Base-by-base conservation (phyloP, 2,888 invertebrate species). In the Oscheius myriophilus region DNA sequence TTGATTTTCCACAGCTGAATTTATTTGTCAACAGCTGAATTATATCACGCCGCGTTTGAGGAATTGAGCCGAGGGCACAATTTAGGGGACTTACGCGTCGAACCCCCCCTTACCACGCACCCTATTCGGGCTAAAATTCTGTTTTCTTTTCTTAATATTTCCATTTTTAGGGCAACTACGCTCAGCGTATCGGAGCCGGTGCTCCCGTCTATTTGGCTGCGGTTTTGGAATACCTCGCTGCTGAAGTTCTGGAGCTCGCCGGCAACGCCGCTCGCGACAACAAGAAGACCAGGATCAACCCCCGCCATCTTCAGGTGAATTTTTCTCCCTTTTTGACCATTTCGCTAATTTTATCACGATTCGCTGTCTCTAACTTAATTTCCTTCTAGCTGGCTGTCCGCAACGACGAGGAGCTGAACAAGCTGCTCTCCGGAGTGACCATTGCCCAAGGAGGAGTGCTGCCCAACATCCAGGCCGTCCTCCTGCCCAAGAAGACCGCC, bases 361-460 rank as follows among this genome's bases (percentile, higher is more conserved):
- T 9, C 4, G 33, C 4, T n/a, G n/a, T n/a, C n/a, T n/a, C n/a
- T n/a, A n/a, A n/a, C n/a, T n/a, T n/a, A 42, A 42, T 42, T 16
- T 18, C 81, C 69, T 67, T 83, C 25, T 84, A 83, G 67, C 72
- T 84, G 46, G 84, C 84, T 45, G 83, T 84, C 45, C 78, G 84
- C 62, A 84, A 84, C 76, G 84, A 84, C 79, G 84, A 84, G 72
- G 84, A 84, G 73, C 63, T 84, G 71, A 84, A 84, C 78, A 84
- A 84, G 67, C 73, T 83, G 49, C 76, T 84, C 59, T 69, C 82
- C 53, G 92, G 92, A 46, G 93, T 93, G 1, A 93, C 92, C 23
- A 93, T 93, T 85, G 91, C 92, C 33, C 92, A 93, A 87, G 93
- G 93, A 71, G 93, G 93, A 81, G 93, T 93, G 0, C 87, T 94